Evolutionary conservation across 2,113 vertebrate species (phyloP), one percentile per base, ranked within the genome.

Genomic region (Plectropomus leopardus): DNA sequence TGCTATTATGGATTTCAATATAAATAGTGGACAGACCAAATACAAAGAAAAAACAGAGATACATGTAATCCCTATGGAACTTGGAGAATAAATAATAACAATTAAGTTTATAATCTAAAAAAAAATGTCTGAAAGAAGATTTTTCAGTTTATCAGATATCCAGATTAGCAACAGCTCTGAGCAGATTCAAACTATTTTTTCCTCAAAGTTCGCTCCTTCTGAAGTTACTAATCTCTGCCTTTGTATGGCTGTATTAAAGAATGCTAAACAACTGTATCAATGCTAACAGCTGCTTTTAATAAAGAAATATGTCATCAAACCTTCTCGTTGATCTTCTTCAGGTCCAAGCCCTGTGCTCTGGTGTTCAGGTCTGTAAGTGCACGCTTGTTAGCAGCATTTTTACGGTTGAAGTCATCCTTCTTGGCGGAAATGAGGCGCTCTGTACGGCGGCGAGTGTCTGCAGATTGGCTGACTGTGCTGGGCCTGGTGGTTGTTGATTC

Each of bases 311-410:
- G 42, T 51, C 23, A 24, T 48, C 45, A 96, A 17, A 94, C 98
- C 96, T 98, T 96, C 90, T 99, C 97, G 0, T 98, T 99, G 81
- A 99, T 94, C 0, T 91, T 93, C 23, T 94, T 96, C 79, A 98
- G 88, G 88, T 96, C 96, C 80, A 99, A 94, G 0, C 89, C 85
- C 21, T 82, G 91, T 0, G 92, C 84, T 57, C 76, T 92, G 0
- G 69, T 67, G 0, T 93, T 95, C 40, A 99, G 94, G 28, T 97
- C 96, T 16, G 66, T 87, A 40, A 99, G 93, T 0, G 96, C 95
- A 3, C 90, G 91, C 71, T 96, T 96, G 92, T 96, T 97, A n/a
- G 97, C 97, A 0, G 96, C 93, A 0, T 97, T 96, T 72, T 96
- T 97, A 4, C 95, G 95, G 72, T 96, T 97, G 81, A 99, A 99